A percentile compares a stretch with the other conserved stretches of the same genome.
phyloP scores from a whole-genome alignment of 2,797 vertebrate genomes.

The Sebastes cheni region DNA sequence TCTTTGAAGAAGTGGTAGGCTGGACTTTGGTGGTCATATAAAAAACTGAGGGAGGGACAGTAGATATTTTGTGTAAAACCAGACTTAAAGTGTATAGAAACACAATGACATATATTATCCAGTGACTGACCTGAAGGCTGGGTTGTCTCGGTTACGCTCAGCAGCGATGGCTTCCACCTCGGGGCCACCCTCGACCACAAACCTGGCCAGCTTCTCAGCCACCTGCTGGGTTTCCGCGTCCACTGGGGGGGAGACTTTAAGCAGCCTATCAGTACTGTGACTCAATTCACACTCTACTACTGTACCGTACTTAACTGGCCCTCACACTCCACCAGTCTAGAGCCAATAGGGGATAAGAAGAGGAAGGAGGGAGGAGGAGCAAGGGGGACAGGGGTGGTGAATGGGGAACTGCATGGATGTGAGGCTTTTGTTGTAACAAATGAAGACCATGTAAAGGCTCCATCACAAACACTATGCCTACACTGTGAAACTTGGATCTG shows the following conservation, averaged over 20 bases:
- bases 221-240: constrained; percentile 90
- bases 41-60: constrained; percentile 83
- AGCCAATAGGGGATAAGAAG: constrained; percentile 86
- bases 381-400: constrained; percentile 72
- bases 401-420: constrained; percentile 65
- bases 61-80: background rate
- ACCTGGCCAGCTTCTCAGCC: constrained; percentile 92
- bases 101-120: background rate
- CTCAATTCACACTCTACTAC: constrained; percentile 91
- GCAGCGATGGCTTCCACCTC: constrained; percentile 93
- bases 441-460: constrained; percentile 22
- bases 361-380: constrained; percentile 79
- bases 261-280: constrained; percentile 96
- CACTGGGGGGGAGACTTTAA: constrained; percentile 99
- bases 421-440: constrained; percentile 49
- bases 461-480: background rate
- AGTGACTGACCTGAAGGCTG: constrained; percentile 87
- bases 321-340: constrained; percentile 88
- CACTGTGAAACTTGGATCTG: background rate
- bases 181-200: constrained; percentile 93
- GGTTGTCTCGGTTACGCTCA: constrained; percentile 90
- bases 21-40: constrained; percentile 90
- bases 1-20: constrained; percentile 89
- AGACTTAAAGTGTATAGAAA: background rate
- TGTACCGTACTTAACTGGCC: constrained; percentile 89